Evolutionary conservation across 1,140 invertebrate species (phyloP).

Genomic region (Drosophila micromelanica): DNA sequence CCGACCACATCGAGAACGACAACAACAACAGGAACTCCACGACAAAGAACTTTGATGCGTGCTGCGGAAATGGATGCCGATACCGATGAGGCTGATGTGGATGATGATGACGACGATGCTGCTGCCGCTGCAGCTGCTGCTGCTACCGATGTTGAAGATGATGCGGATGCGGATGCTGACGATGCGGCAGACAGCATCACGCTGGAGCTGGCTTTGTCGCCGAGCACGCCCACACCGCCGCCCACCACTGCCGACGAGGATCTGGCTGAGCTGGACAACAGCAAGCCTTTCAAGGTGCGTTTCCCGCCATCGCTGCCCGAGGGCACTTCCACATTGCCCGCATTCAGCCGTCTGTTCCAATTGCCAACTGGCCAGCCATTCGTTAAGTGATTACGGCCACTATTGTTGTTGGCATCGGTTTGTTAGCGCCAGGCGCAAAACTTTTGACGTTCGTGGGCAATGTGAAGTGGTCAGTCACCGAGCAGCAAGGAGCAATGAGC

Average conservation of each 20-base stretch:
- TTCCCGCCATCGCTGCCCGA: background rate
- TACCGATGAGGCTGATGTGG: slow-evolving; percentile 52
- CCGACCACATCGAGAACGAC: slow-evolving; percentile 28
- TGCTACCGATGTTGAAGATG: background rate
- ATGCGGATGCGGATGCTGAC: slow-evolving; percentile 43
- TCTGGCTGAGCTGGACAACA: slow-evolving; percentile 66
- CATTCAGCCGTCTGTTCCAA: slow-evolving; percentile 15
- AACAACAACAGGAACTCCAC: slow-evolving; percentile 31
- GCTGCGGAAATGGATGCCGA: slow-evolving; percentile 68
- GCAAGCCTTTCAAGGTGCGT: slow-evolving; percentile 74
- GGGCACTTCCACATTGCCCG: background rate
- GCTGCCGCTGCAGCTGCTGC: slow-evolving; percentile 3
- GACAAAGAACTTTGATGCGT: slow-evolving; percentile 67
- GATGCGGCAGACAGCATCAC: slow-evolving; percentile 73
- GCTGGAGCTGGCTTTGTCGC: slow-evolving; percentile 65
- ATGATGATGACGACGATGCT: slow-evolving; percentile 50
- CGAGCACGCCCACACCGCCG: slow-evolving; percentile 69
- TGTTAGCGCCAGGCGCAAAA: slow-evolving; percentile 28
- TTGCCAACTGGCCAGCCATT: slow-evolving; percentile 49
- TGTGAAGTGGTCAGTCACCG: slow-evolving; percentile 23
- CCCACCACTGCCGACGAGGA: slow-evolving; percentile 64
- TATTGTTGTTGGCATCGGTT: slow-evolving; percentile 38
- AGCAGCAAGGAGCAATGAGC: background rate
- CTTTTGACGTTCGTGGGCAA: slow-evolving; percentile 30
- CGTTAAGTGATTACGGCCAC: slow-evolving; percentile 63